These are phyloP conservation scores for Mus musculus DNA, from an alignment of 2,113 vertebrate species.

Conservation along the genomic window DNA sequence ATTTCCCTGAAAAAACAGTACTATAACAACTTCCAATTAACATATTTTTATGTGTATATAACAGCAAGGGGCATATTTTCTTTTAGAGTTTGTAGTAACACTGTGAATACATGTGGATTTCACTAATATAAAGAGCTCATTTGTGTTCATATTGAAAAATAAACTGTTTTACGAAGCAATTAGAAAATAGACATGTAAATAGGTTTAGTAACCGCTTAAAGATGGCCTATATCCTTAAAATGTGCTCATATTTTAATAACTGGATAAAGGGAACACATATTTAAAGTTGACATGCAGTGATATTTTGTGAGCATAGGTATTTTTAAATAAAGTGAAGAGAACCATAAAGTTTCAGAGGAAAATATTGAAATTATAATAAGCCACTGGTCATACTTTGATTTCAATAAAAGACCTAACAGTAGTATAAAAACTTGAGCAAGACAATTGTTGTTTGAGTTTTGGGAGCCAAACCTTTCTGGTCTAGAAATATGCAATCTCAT, in stretches of 20 bases:
- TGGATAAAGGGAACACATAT: not conserved
- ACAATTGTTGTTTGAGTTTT: not conserved
- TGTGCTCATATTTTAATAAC: slow-evolving; percentile 17
- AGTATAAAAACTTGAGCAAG: not conserved
- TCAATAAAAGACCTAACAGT: not conserved
- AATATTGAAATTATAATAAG: not conserved
- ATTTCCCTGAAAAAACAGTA: slow-evolving; percentile 51
- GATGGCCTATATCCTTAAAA: not conserved
- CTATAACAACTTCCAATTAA: slow-evolving; percentile 49
- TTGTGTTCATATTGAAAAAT: slow-evolving; percentile 27
- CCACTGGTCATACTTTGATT: not conserved
- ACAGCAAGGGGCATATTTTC: slow-evolving; percentile 22
- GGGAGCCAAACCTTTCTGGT: rapidly evolving
- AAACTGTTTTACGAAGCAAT: not conserved
- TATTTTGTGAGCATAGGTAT: not conserved
- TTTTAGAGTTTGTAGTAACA: slow-evolving; percentile 46
- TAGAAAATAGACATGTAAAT: not conserved
- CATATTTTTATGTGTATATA: slow-evolving; percentile 52
- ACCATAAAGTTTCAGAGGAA: not conserved
- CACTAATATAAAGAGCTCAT: slow-evolving; percentile 21
- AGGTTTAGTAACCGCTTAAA: not conserved
- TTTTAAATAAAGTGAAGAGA: not conserved
- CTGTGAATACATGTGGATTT: slow-evolving; percentile 1
- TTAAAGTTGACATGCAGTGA: not conserved
- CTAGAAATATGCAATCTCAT: not conserved